A percentile compares a stretch with the other conserved stretches of the same genome.
Evolutionary conservation across 2,113 vertebrate species (phyloP).

Genomic region (Hippolais icterina): DNA sequence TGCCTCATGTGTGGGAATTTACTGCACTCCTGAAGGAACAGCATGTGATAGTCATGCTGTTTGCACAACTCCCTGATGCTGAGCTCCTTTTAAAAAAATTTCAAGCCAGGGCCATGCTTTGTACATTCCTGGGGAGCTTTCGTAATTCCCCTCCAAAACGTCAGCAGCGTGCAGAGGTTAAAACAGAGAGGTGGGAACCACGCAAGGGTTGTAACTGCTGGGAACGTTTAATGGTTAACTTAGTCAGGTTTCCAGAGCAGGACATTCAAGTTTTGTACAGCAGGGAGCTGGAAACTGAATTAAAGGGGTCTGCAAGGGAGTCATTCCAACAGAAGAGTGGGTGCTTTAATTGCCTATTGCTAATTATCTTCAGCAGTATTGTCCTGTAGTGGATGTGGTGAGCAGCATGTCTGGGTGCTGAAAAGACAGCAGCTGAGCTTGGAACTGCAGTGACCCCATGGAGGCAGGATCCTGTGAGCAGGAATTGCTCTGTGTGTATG

Average conservation of each 20-base stretch:
- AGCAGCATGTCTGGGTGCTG: neutral
- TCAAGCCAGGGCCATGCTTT: neutral
- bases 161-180: neutral
- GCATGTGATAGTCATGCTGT: accelerated
- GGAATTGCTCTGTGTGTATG: neutral
- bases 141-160: neutral
- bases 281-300: neutral
- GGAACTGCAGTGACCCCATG: neutral
- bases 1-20: neutral
- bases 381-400: neutral
- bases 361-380: neutral
- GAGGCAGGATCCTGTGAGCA: neutral
- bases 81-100: neutral
- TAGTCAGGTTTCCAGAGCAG: neutral
- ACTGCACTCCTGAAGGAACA: neutral
- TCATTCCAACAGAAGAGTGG: neutral
- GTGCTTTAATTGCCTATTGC: neutral
- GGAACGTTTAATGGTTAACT: neutral
- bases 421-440: neutral
- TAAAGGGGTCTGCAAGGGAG: neutral
- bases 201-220: accelerated
- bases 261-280: neutral
- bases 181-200: accelerated
- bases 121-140: neutral
- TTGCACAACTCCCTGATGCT: neutral